Conservation (phyloP, 2,113 vertebrate genomes). For the Istiophorus platypterus region DNA sequence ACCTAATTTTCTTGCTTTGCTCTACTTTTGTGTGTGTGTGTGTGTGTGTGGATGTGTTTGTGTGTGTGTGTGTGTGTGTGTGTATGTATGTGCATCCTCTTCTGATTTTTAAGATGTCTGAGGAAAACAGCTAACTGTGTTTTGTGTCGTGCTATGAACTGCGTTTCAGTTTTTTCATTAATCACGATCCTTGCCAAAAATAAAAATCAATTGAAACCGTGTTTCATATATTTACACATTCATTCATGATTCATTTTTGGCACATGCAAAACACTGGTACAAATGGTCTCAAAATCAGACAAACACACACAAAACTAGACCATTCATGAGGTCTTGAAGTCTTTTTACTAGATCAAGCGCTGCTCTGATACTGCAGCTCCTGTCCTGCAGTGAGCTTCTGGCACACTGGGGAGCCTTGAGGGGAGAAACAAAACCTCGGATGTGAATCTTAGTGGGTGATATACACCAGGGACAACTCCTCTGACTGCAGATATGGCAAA, state of each 20-base stretch:
- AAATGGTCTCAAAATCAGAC: too few species aligned
- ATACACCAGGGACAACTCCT: slow-evolving; percentile 34
- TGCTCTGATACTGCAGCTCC: slow-evolving; percentile 31
- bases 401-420: slow-evolving; percentile 36
- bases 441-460: slow-evolving; percentile 41
- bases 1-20: neutral
- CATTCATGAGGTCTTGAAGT: slow-evolving; percentile 31
- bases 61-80: too few species aligned
- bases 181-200: neutral
- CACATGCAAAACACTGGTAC: neutral
- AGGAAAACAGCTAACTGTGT: neutral
- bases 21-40: too few species aligned
- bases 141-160: neutral
- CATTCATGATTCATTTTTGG: neutral
- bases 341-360: slow-evolving; percentile 61
- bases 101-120: neutral
- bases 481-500: slow-evolving; percentile 8
- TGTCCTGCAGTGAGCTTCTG: slow-evolving; percentile 37
- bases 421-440: slow-evolving; percentile 24
- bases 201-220: neutral
- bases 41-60: neutral
- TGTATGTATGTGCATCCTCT: too few species aligned
- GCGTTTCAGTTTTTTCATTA: neutral
- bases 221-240: neutral
- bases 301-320: neutral